Conservation (phyloP, 2,113 vertebrate genomes). For the Scytalopus superciliaris region DNA sequence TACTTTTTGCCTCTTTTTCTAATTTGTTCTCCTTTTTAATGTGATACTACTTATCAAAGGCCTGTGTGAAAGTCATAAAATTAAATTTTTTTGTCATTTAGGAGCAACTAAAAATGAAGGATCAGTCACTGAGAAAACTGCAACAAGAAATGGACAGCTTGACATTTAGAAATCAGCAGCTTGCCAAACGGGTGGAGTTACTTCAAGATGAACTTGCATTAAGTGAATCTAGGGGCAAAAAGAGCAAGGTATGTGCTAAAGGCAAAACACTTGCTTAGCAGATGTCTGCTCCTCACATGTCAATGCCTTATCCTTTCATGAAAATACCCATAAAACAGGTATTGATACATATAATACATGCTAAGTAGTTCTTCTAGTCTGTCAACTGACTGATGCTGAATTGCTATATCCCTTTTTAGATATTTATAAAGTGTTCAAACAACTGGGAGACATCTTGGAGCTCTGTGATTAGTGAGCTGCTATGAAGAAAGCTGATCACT, state of each 20-base stretch:
- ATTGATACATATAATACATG: not conserved
- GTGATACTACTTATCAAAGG: not conserved
- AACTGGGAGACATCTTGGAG: not conserved
- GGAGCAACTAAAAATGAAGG: conserved; percentile 96
- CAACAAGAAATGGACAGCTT: conserved; percentile 99
- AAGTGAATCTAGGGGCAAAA: conserved; percentile 88
- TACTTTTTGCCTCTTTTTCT: not conserved
- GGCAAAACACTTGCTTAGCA: not conserved
- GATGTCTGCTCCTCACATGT: not conserved
- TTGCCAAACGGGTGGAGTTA: conserved; percentile 94
- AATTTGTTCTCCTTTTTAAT: not conserved
- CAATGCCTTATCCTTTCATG: not conserved
- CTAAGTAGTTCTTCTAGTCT: not conserved
- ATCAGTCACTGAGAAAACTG: conserved; percentile 91
- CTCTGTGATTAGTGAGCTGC: not conserved
- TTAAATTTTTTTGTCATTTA: conserved; percentile 21
- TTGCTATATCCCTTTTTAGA: not conserved
- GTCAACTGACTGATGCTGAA: not conserved
- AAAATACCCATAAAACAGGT: not conserved
- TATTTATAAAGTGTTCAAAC: not conserved
- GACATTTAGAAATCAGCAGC: conserved; percentile 94
- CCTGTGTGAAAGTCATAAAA: not conserved
- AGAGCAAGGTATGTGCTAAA: conserved; percentile 81
- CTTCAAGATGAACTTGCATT: conserved; percentile 91
- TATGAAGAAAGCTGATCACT: not conserved